Conservation (phyloP, 2,797 vertebrate genomes). For the Synaphobranchus kaupii region DNA sequence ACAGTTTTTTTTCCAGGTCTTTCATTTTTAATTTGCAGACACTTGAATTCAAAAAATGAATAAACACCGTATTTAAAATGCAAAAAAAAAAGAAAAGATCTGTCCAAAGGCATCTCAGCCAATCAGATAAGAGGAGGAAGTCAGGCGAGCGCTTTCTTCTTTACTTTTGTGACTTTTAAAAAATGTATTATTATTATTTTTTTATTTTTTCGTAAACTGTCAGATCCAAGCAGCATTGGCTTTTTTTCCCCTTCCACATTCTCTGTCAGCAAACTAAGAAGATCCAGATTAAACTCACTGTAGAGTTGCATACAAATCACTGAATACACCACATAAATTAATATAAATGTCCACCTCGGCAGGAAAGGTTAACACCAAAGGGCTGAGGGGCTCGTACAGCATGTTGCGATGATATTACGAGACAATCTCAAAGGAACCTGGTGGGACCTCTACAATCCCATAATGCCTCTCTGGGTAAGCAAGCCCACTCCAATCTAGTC, state of each 20-base stretch:
- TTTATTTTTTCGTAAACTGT: not conserved
- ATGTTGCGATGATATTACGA: not conserved
- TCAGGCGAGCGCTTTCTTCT: not conserved
- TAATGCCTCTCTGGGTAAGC: not conserved
- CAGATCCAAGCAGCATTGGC: not conserved
- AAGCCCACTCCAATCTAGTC: too few relatives aligned
- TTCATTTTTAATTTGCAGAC: too few relatives aligned
- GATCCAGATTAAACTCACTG: not conserved
- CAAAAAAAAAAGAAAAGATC: not conserved
- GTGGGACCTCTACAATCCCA: not conserved
- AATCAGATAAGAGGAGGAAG: conserved; percentile 30
- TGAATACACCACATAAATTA: too few relatives aligned
- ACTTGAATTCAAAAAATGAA: too few relatives aligned
- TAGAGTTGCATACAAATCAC: not conserved
- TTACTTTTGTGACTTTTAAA: conserved; percentile 1
- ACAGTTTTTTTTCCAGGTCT: too few relatives aligned
- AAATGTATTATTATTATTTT: too few relatives aligned
- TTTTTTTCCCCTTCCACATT: too few relatives aligned
- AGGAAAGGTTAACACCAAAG: not conserved
- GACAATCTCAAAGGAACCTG: not conserved
- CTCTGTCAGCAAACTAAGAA: not conserved
- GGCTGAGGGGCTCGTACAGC: not conserved
- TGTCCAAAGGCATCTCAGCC: conserved; percentile 35
- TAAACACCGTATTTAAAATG: too few relatives aligned
- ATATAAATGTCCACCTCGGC: not conserved